Base-by-base conservation (phyloP, 2,888 invertebrate genomes). In the Drosophila antonietae region DNA sequence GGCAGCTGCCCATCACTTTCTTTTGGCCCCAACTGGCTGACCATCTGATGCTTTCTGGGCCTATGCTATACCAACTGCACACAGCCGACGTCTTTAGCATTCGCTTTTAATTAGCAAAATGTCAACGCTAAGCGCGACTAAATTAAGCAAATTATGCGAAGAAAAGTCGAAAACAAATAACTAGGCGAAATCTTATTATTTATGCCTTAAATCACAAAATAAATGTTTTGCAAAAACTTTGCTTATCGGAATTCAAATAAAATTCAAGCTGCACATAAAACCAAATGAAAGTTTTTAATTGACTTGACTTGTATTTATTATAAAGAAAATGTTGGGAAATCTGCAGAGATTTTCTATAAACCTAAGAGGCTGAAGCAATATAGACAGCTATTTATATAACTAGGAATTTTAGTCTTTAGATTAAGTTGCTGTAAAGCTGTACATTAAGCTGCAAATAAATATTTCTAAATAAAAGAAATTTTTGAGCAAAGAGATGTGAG, bases 51-150 rank as follows among this genome's bases (percentile, higher is more conserved):
- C 35, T 52, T 44, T 58, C 51, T 74, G 61, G 61, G 63, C 60
- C 72, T 58, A 66, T 64, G 68, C 55, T 58, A 47, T 68, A 28
- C 28, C 0, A 23, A 23, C 57, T 60, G 43, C 51, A 46, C 8
- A 46, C 46, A 15, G 23, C 47, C 20, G 35, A 49, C 63, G 47
- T 75, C 68, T 66, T 41, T 44, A 58, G 20, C 70, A 79, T 62
- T 73, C 58, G 60, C 61, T 65, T 81, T 84, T 89, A 89, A 89
- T 87, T 87, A 87, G 70, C 68, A 62, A 83, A 62, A 53, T 74
- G 78, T 78, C 61, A 65, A 65, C 69, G 66, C 52, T 53, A 47
- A 67, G 53, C 14, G 77, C 80, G 55, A 64, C 62, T 75, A 79
- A 89, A 75, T 76, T 68, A 72, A 81, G 62, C 59, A 87, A 89